These are phyloP conservation scores for Tetragnatha versicolor DNA, from an alignment of 1,140 invertebrate genomes.

Conservation along the genomic window DNA sequence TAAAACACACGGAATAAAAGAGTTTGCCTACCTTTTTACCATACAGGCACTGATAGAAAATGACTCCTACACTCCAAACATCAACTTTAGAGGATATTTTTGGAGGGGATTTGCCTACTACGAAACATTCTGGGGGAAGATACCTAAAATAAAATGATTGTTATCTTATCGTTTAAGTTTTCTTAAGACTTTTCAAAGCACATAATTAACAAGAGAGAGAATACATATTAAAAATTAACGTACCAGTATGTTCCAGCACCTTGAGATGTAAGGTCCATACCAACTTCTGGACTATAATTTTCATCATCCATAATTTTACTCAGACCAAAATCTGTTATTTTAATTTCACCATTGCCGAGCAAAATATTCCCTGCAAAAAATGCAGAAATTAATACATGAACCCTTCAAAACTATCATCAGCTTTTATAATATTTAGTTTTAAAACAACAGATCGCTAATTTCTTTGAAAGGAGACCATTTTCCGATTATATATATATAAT, in stretches of 20 bases:
- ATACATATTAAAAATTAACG: conserved; percentile 51
- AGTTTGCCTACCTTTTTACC: conserved; percentile 75
- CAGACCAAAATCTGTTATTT: conserved; percentile 99
- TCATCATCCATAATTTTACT: conserved; percentile 99
- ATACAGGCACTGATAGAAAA: conserved; percentile 99
- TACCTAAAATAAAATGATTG: conserved; percentile 70
- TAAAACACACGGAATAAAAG: background rate
- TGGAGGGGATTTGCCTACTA: conserved; percentile 98
- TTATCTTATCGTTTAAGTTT: background rate
- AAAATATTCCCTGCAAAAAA: conserved; percentile 71
- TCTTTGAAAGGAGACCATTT: too few relatives aligned
- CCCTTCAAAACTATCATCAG: too few relatives aligned
- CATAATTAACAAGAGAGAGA: background rate
- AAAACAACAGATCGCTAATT: too few relatives aligned
- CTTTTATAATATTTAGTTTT: too few relatives aligned
- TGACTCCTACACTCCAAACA: conserved; percentile 99
- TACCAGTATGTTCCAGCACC: conserved; percentile 99
- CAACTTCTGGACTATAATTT: conserved; percentile 97
- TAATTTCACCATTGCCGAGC: conserved; percentile 88
- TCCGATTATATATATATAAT: too few relatives aligned
- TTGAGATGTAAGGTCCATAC: conserved; percentile 99
- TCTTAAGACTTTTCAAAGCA: background rate
- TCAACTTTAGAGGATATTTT: conserved; percentile 99
- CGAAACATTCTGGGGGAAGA: conserved; percentile 99
- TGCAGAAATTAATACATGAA: too few relatives aligned